Evolutionary conservation across 2,888 invertebrate genomes (phyloP).

Genomic region (Calameuta filiformis): DNA sequence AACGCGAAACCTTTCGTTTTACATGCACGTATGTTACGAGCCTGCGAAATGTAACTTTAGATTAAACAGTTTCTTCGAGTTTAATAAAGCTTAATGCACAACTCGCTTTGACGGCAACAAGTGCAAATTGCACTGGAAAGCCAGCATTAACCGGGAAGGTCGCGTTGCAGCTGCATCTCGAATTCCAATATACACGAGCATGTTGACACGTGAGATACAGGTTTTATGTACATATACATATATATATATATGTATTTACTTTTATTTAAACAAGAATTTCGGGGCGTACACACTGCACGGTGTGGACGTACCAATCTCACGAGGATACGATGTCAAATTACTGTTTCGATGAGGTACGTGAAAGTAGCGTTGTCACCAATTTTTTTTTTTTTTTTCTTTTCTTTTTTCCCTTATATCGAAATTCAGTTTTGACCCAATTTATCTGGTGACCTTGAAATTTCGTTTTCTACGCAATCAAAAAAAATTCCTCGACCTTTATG

Average conservation of each 20-base stretch:
- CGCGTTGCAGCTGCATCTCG: background rate
- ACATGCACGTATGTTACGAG: background rate
- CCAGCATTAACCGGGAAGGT: background rate
- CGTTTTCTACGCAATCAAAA: background rate
- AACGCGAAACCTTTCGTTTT: background rate
- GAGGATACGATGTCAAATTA: too few species aligned
- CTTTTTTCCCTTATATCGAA: background rate
- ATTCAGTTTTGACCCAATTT: background rate
- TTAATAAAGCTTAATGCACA: slow-evolving; percentile 42
- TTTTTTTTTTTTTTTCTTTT: too few species aligned
- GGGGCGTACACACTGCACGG: background rate
- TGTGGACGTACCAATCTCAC: too few species aligned
- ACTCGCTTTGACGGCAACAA: slow-evolving; percentile 34
- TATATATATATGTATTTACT: too few species aligned
- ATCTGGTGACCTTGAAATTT: background rate
- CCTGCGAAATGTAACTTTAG: slow-evolving; percentile 30
- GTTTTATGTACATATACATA: too few species aligned
- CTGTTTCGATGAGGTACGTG: too few species aligned
- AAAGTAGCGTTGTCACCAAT: too few species aligned
- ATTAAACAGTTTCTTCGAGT: slow-evolving; percentile 33
- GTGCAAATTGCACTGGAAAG: slow-evolving; percentile 35
- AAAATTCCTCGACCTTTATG: background rate
- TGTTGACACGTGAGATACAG: background rate
- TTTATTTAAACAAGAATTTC: background rate
- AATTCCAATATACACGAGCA: background rate